phyloP scores from a whole-genome alignment of 2,888 invertebrate species.

The Syrista parreyssii region DNA sequence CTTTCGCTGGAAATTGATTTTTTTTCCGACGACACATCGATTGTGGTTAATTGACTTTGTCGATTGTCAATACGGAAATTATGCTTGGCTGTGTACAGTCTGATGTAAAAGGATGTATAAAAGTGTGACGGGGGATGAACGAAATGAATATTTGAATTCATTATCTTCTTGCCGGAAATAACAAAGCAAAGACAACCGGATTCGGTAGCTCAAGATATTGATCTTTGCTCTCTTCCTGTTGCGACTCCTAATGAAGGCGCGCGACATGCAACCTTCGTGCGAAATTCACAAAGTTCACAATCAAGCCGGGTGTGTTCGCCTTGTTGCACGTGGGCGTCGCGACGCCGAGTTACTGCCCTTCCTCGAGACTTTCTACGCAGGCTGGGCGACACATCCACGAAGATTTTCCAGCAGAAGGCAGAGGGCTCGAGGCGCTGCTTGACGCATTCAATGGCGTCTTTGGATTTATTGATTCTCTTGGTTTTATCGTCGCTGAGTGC shows the following conservation, averaged over 20 bases:
- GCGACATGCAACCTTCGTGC: background rate
- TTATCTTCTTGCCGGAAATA: background rate
- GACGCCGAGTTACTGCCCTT: constrained; percentile 22
- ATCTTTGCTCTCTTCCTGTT: background rate
- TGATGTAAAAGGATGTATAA: too few species aligned
- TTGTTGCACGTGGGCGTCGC: constrained; percentile 27
- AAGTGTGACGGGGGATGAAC: too few species aligned
- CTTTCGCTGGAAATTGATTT: too few species aligned
- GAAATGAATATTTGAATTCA: too few species aligned
- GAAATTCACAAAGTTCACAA: background rate
- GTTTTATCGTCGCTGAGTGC: background rate
- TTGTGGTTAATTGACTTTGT: too few species aligned
- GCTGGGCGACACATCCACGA: background rate
- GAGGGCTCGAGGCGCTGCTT: background rate
- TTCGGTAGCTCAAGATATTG: background rate
- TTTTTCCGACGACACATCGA: too few species aligned
- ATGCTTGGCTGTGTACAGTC: too few species aligned
- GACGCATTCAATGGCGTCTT: background rate
- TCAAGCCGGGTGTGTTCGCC: background rate
- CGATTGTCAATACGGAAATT: too few species aligned
- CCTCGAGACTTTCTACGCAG: background rate
- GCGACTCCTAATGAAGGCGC: background rate
- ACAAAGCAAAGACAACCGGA: background rate
- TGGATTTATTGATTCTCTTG: background rate
- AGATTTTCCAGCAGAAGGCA: background rate